These are phyloP conservation scores for Colletes gigas DNA, from an alignment of 1,140 invertebrate genomes.

Conservation along the genomic window DNA sequence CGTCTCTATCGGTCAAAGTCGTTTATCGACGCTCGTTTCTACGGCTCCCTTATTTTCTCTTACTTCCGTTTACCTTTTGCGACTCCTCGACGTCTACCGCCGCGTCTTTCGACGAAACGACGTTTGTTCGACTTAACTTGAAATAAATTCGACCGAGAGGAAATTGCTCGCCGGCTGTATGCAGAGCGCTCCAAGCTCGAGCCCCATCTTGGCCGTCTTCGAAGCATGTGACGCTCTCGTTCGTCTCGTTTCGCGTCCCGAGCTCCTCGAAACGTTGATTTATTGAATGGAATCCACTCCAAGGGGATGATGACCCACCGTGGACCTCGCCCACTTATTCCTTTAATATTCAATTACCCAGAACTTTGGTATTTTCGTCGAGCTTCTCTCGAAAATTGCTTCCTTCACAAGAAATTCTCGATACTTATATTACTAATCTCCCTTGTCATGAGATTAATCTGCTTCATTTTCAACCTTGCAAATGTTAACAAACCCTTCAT, in stretches of 20 bases:
- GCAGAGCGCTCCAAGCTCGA: conserved; percentile 5
- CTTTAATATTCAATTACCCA: background rate
- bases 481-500: too few relatives aligned
- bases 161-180: conserved; percentile 53
- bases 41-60: conserved; percentile 14
- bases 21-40: conserved; percentile 22
- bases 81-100: background rate
- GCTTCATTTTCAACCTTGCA: too few relatives aligned
- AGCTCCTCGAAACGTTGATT: conserved; percentile 23
- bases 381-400: background rate
- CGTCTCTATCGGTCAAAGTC: conserved; percentile 46
- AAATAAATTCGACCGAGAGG: conserved; percentile 56
- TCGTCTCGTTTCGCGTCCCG: background rate
- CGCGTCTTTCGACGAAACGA: conserved; percentile 23
- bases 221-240: background rate
- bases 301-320: background rate
- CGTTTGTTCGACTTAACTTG: conserved; percentile 55
- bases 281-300: background rate
- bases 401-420: too few relatives aligned
- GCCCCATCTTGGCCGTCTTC: conserved; percentile 17
- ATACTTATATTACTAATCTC: too few relatives aligned
- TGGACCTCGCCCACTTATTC: background rate
- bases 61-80: conserved; percentile 17
- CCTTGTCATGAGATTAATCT: too few relatives aligned
- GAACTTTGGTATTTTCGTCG: background rate